Evolutionary conservation across 2,113 vertebrate genomes (phyloP).

Genomic region (Callaeas wilsoni): DNA sequence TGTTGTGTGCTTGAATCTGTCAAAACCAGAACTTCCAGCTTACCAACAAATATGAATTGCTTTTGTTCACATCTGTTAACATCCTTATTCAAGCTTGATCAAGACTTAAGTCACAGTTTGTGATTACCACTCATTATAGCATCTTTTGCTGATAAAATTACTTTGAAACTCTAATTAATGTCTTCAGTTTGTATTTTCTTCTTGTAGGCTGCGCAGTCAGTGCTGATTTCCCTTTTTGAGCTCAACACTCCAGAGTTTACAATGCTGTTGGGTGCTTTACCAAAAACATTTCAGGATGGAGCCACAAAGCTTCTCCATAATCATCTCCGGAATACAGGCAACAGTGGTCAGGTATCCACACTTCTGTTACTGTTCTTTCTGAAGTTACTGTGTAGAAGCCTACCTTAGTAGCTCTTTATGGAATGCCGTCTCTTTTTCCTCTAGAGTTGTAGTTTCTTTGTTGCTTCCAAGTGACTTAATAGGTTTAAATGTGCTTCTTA

Average conservation of each 20-base stretch:
- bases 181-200: background rate
- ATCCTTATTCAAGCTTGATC: background rate
- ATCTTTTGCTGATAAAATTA: background rate
- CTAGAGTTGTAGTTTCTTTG: background rate
- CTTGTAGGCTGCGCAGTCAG: conserved; percentile 89
- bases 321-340: conserved; percentile 91
- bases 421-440: background rate
- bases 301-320: conserved; percentile 96
- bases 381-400: background rate
- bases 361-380: background rate
- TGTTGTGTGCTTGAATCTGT: background rate
- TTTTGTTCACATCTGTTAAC: background rate
- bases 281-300: conserved; percentile 97
- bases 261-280: conserved; percentile 94
- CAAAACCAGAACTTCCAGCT: background rate
- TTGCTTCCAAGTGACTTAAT: background rate
- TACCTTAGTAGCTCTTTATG: background rate
- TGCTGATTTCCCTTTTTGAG: conserved; percentile 94
- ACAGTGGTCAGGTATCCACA: conserved; percentile 81
- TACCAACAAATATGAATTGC: background rate
- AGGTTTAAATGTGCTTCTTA: background rate
- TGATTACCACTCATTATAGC: background rate
- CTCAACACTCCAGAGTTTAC: conserved; percentile 98
- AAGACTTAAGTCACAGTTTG: background rate
- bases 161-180: background rate